Conservation (phyloP, 2,888 invertebrate species). For the Drosophila falleni region DNA sequence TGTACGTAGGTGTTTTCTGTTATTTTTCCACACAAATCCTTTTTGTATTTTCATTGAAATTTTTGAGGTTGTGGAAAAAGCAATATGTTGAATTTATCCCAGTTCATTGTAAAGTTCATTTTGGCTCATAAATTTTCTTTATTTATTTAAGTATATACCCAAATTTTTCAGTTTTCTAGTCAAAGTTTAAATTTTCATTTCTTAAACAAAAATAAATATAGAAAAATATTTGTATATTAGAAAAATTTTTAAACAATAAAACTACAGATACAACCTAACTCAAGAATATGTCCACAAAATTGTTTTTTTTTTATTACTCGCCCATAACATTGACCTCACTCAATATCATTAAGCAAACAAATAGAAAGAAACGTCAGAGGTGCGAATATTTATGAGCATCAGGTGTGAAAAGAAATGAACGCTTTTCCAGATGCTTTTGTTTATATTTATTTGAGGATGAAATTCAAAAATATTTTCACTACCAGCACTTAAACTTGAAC, state of each 20-base stretch:
- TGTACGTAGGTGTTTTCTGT: slow-evolving; percentile 45
- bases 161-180: slow-evolving; percentile 22
- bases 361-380: slow-evolving; percentile 37
- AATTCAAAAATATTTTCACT: slow-evolving; percentile 35
- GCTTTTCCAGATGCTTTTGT: slow-evolving; percentile 34
- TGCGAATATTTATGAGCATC: slow-evolving; percentile 56
- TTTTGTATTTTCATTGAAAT: slow-evolving; percentile 37
- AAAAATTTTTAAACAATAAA: no score
- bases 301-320: not conserved
- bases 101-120: slow-evolving; percentile 51
- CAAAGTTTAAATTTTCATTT: slow-evolving; percentile 16
- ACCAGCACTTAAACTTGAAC: slow-evolving; percentile 69
- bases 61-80: slow-evolving; percentile 14
- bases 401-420: slow-evolving; percentile 64
- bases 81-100: slow-evolving; percentile 29
- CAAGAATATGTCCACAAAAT: not conserved
- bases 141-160: slow-evolving; percentile 18
- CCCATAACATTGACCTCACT: slow-evolving; percentile 18
- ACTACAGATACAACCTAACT: not conserved
- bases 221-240: no score
- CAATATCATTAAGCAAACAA: slow-evolving; percentile 16
- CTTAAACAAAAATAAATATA: no score
- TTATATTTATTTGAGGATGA: slow-evolving; percentile 56
- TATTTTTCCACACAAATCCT: slow-evolving; percentile 19
- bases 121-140: slow-evolving; percentile 43